phyloP scores from a whole-genome alignment of 2,113 vertebrate genomes.

The Ictalurus furcatus region DNA sequence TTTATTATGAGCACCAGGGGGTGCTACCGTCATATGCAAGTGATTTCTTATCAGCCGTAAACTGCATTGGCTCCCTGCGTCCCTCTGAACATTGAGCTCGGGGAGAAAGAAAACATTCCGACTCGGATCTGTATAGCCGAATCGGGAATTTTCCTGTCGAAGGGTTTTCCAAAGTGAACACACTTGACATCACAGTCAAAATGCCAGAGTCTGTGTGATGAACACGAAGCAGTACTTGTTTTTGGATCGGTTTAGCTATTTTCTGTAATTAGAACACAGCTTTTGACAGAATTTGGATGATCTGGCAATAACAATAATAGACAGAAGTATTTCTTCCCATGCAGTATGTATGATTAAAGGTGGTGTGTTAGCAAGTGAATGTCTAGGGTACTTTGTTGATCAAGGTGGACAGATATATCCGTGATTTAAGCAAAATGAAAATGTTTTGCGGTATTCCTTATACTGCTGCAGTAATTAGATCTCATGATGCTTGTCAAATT shows the following conservation, averaged over 20 bases:
- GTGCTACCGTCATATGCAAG: conserved; percentile 3
- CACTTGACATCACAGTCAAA: neutral
- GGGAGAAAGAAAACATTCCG: neutral
- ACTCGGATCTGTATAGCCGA: neutral
- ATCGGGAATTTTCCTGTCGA: neutral
- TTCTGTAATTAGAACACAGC: neutral
- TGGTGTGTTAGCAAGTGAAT: neutral
- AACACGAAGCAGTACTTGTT: neutral
- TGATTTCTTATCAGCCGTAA: conserved; percentile 9
- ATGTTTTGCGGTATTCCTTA: neutral
- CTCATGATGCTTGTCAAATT: neutral
- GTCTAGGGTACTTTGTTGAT: neutral
- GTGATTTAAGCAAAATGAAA: neutral
- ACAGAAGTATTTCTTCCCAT: neutral
- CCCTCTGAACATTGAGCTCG: neutral
- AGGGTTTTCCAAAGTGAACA: neutral
- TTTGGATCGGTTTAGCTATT: neutral
- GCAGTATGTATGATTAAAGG: neutral
- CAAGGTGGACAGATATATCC: neutral
- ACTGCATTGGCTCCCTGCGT: neutral
- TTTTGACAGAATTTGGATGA: neutral
- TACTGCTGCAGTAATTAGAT: neutral
- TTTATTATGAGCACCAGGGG: conserved; percentile 41
- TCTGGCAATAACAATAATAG: neutral
- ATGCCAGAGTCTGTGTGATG: neutral